Evolutionary conservation across 2,797 vertebrate species (phyloP), one percentile per base, ranked within the genome.

Genomic region (Thamnophis elegans): DNA sequence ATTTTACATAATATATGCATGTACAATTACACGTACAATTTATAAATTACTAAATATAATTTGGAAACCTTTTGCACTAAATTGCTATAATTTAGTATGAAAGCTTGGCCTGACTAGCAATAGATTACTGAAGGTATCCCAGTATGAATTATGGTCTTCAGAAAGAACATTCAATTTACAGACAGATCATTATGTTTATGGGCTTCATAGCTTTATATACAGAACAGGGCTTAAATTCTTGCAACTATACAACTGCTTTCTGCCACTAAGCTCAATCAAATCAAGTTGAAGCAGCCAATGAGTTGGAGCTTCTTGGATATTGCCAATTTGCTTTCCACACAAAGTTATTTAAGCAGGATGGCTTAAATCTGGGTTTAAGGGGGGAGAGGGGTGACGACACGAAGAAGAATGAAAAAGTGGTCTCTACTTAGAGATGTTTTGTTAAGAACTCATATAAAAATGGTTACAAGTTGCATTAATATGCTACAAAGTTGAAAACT

Each of bases 191-290:
- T 96, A 89, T 93, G 95, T 90, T 92, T 95, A 93, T 95, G 95
- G 93, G 95, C 89, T 93, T 91, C 93, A 94, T 92, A 95, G 91
- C 88, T 96, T 47, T 89, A 92, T 73, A 82, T 59, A 85, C 51
- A 89, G 92, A 93, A 68, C 62, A 96, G 26, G 89, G 90, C 94
- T 95, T 94, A 92, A 73, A 10, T 92, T 96, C 91, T 93, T 87
- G 91, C 91, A 92, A 94, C 91, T 93, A 93, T 56, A 94, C 62
- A 96, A 93, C 93, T 94, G 91, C 90, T 92, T 97, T 93, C 89
- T 95, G 78, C 91, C 32, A 96, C 92, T 89, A 92, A 92, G 92
- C 86, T 90, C 65, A 94, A 60, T 68, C 87, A 92, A 85, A 92
- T 20, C 93, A 95, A 92, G 55, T 85, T 47, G 88, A 55, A 91